These are phyloP conservation scores for Schrankia costaestrigalis DNA, from an alignment of 2,888 invertebrate species.

Conservation along the genomic window DNA sequence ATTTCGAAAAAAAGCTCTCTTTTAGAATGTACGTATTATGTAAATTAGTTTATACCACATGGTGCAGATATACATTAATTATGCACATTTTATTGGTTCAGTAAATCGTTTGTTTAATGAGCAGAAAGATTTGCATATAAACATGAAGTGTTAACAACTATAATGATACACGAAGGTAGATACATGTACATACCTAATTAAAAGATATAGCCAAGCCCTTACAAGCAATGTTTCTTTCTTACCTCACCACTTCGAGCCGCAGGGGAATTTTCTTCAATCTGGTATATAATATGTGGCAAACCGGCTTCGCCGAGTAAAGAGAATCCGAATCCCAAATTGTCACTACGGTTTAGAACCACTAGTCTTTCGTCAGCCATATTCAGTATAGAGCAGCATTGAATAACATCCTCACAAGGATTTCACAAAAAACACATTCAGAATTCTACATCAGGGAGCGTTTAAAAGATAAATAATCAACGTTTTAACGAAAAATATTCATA, in stretches of 20 bases:
- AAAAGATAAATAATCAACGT: constrained; percentile 44
- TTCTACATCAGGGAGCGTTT: constrained; percentile 47
- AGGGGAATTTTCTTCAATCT: constrained; percentile 95
- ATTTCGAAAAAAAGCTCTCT: no score
- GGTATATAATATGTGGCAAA: constrained; percentile 95
- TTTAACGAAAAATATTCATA: constrained; percentile 60
- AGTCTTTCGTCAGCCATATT: constrained; percentile 94
- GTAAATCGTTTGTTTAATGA: no score
- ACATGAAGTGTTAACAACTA: constrained; percentile 12
- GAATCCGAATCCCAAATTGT: constrained; percentile 94
- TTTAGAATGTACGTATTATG: no score
- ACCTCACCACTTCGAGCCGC: constrained; percentile 95
- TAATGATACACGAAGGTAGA: constrained; percentile 32
- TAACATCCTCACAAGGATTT: constrained; percentile 61
- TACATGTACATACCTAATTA: constrained; percentile 7
- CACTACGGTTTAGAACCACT: constrained; percentile 92
- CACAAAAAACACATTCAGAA: constrained; percentile 56
- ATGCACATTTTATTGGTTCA: no score
- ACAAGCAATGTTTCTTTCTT: constrained; percentile 61
- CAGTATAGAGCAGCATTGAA: constrained; percentile 77
- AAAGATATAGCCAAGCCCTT: neutral
- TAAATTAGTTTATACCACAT: no score
- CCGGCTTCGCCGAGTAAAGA: constrained; percentile 94
- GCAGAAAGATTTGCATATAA: constrained; percentile 11
- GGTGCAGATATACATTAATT: no score